A percentile compares a stretch with the other conserved stretches of the same genome.
Conservation (phyloP, 2,113 vertebrate species). For the Rhegmatorhina hoffmannsi region DNA sequence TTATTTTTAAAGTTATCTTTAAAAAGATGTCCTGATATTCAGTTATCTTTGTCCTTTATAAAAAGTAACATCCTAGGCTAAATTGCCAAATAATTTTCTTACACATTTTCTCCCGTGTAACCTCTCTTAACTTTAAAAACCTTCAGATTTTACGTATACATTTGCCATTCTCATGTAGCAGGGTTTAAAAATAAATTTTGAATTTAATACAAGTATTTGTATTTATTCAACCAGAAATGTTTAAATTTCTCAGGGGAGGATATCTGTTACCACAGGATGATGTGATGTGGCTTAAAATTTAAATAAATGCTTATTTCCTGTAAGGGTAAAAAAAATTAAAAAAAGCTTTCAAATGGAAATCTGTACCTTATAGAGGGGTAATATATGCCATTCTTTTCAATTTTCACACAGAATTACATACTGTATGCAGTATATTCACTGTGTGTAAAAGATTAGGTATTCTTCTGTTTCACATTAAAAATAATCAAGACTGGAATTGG, state of each 20-base stretch:
- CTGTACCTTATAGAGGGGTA: constrained; percentile 62
- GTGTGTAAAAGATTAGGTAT: constrained; percentile 67
- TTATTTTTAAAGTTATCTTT: not conserved
- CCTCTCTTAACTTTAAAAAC: not conserved
- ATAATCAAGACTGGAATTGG: constrained; percentile 54
- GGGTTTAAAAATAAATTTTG: constrained; percentile 15
- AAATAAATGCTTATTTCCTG: constrained; percentile 70
- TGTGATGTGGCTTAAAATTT: constrained; percentile 67
- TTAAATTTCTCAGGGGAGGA: constrained; percentile 28
- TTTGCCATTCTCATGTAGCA: not conserved
- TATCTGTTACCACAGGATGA: constrained; percentile 59
- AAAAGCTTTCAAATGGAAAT: constrained; percentile 52
- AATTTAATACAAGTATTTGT: not conserved
- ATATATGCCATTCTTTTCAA: constrained; percentile 64
- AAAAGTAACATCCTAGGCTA: not conserved
- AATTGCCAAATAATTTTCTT: not conserved
- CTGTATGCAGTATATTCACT: constrained; percentile 53
- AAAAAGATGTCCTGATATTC: not conserved
- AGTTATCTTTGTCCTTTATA: not conserved
- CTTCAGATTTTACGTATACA: not conserved
- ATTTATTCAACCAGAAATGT: constrained; percentile 43
- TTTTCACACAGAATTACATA: constrained; percentile 71
- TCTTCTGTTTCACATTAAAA: constrained; percentile 67
- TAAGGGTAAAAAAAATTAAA: constrained; percentile 44
- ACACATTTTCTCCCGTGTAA: not conserved